phyloP scores from a whole-genome alignment of 1,140 invertebrate species.

The Macrostomum lignano region DNA sequence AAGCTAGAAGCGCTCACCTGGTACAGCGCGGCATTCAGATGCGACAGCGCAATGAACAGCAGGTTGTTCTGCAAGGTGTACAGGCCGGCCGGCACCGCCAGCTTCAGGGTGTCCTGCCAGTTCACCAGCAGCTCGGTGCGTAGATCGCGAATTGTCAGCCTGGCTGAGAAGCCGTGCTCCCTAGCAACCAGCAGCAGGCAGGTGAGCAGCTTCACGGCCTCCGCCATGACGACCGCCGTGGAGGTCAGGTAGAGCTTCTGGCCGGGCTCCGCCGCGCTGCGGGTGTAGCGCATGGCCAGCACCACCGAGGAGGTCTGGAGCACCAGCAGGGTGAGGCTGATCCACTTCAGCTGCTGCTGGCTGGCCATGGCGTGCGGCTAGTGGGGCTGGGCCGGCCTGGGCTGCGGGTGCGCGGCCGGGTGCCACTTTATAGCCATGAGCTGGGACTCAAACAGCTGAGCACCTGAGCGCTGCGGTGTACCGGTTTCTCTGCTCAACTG shows the following conservation, averaged over 20 bases:
- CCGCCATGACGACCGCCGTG: slow-evolving; percentile 28
- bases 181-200: slow-evolving; percentile 29
- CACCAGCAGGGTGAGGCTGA: slow-evolving; percentile 22
- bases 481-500: too few relatives aligned
- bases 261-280: slow-evolving; percentile 11
- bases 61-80: slow-evolving; percentile 93
- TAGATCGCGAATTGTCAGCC: slow-evolving; percentile 9
- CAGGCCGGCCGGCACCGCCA: slow-evolving; percentile 68
- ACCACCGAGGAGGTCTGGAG: slow-evolving; percentile 30
- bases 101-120: slow-evolving; percentile 21
- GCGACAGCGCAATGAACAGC: slow-evolving; percentile 72
- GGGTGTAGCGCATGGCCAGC: slow-evolving; percentile 29
- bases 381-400: too few relatives aligned
- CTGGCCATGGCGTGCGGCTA: too few relatives aligned
- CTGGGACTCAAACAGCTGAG: too few relatives aligned
- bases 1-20: slow-evolving; percentile 38
- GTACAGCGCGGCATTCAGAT: slow-evolving; percentile 92
- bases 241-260: slow-evolving; percentile 34
- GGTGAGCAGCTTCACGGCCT: slow-evolving; percentile 28
- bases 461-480: too few relatives aligned
- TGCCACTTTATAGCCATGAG: too few relatives aligned
- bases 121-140: slow-evolving; percentile 11
- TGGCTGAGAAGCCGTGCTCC: slow-evolving; percentile 10
- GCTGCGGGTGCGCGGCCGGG: too few relatives aligned
- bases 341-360: slow-evolving; percentile 5